Percentiles rank a stretch among this genome's conserved stretches.
These are phyloP conservation scores for Trididemnum clinides DNA, from an alignment of 23 tunicate genomes.

Conservation along the genomic window DNA sequence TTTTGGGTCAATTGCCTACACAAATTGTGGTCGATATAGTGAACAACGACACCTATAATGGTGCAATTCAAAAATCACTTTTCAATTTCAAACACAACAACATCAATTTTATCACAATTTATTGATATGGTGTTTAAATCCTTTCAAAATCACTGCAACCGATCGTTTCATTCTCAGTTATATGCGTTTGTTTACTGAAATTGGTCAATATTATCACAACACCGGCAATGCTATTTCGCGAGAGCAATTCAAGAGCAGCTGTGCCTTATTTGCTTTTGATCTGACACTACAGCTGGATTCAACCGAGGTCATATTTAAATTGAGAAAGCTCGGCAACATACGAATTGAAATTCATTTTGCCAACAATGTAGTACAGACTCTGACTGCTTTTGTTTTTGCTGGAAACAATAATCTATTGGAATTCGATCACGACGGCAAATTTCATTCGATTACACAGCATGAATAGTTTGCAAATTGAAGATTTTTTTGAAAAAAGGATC, in stretches of 20 bases:
- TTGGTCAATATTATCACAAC: neutral
- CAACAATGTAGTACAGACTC: neutral
- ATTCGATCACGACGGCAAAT: no score
- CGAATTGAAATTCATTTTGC: neutral
- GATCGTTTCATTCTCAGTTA: constrained; percentile 15
- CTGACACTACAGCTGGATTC: no score
- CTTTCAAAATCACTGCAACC: constrained; percentile 6
- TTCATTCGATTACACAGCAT: neutral
- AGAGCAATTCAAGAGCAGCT: neutral
- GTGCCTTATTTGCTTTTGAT: no score
- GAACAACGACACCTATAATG: no score
- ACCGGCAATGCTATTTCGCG: constrained; percentile 19
- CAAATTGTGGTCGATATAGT: no score
- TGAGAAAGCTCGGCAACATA: neutral
- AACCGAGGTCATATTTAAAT: neutral
- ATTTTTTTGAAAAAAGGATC: no score
- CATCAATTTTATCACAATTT: constrained; percentile 13
- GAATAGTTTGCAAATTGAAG: no score
- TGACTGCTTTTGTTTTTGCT: neutral
- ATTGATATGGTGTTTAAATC: neutral
- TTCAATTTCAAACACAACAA: constrained; percentile 29
- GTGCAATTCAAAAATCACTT: no score
- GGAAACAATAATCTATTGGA: neutral
- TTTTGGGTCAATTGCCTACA: no score
- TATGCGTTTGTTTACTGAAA: constrained; percentile 6